Percentiles rank a stretch among this genome's conserved stretches.
Evolutionary conservation across 2,888 invertebrate species (phyloP).

Genomic region (Caprella mutica): DNA sequence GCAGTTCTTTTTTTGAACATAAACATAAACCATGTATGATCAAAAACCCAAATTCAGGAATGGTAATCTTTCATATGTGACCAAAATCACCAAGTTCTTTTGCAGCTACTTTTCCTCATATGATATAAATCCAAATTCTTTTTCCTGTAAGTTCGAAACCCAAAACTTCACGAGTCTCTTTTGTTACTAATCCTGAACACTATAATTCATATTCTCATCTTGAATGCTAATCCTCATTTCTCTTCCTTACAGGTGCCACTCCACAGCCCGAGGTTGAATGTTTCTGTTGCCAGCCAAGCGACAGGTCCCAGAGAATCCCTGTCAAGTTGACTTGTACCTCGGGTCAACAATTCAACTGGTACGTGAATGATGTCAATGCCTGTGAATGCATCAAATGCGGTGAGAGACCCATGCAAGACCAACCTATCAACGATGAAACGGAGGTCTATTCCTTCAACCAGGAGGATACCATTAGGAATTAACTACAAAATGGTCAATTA

Average conservation of each 20-base stretch:
- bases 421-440: slow-evolving; percentile 1
- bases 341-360: slow-evolving; percentile 23
- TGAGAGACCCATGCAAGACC: background rate
- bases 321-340: slow-evolving; percentile 24
- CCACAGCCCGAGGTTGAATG: slow-evolving; percentile 19
- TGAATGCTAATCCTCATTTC: background rate
- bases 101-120: background rate
- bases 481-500: no score
- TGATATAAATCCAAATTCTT: no score
- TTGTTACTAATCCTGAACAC: no score
- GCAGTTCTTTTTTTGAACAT: no score
- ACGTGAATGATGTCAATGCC: slow-evolving; percentile 22
- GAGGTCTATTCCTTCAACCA: slow-evolving; percentile 7
- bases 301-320: slow-evolving; percentile 20
- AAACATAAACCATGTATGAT: no score
- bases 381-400: slow-evolving; percentile 23
- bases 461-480: no score
- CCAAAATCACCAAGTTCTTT: no score
- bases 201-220: no score
- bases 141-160: no score
- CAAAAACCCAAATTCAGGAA: no score
- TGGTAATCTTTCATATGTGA: no score
- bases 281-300: slow-evolving; percentile 26
- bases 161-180: no score
- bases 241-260: slow-evolving; percentile 10